phyloP scores from a whole-genome alignment of 1,140 invertebrate genomes.

The Acromyrmex charruanus region DNA sequence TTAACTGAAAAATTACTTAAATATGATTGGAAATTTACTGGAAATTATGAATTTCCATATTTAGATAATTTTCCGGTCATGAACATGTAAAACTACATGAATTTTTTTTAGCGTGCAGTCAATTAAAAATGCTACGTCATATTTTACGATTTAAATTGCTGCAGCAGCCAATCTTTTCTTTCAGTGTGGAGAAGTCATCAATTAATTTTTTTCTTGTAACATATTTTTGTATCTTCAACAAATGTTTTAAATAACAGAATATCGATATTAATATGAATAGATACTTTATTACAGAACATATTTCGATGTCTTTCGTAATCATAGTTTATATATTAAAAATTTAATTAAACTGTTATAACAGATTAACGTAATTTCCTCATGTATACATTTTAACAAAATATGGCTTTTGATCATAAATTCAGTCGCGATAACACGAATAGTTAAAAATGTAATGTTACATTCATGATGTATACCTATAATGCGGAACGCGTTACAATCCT shows the following conservation, averaged over 20 bases:
- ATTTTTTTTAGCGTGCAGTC: no score
- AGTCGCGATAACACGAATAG: not conserved
- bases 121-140: not conserved
- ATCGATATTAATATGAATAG: not conserved
- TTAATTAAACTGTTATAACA: constrained; percentile 16
- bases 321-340: not conserved
- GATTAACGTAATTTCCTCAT: constrained; percentile 15
- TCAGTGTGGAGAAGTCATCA: not conserved
- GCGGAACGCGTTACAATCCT: not conserved
- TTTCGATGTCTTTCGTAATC: not conserved
- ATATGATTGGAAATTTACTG: no score
- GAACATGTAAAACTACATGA: no score
- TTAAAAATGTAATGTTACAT: constrained; percentile 30
- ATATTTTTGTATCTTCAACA: not conserved
- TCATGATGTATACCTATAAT: constrained; percentile 3
- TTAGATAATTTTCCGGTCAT: no score
- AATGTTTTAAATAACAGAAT: not conserved
- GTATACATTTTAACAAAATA: not conserved
- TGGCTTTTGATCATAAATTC: constrained; percentile 20
- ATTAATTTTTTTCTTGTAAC: not conserved
- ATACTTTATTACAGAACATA: constrained; percentile 2
- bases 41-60: no score
- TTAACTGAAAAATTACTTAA: no score
- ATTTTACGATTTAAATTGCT: no score
- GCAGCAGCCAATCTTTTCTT: no score